Evolutionary conservation across 2,113 vertebrate genomes (phyloP).

Genomic region (Corythornis cristatus): DNA sequence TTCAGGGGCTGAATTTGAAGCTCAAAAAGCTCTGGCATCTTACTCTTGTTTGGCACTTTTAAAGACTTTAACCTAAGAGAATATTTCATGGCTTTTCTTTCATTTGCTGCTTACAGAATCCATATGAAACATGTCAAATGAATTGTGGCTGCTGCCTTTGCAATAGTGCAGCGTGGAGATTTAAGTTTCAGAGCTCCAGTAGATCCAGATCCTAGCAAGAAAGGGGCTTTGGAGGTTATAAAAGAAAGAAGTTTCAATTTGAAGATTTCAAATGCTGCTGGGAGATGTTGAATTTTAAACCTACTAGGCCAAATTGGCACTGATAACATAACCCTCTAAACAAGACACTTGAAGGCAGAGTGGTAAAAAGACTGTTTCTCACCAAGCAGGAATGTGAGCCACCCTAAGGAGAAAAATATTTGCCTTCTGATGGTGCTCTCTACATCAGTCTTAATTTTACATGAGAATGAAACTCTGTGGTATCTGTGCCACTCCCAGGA

Average conservation of each 20-base stretch:
- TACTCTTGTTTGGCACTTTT: not conserved
- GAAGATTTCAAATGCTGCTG: not conserved
- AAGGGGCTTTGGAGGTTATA: constrained; percentile 5
- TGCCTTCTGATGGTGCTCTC: not conserved
- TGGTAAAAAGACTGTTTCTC: not conserved
- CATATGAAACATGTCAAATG: not conserved
- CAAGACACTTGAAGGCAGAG: not conserved
- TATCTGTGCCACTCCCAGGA: constrained; percentile 21
- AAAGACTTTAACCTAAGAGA: not conserved
- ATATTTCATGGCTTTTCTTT: not conserved
- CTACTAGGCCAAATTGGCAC: not conserved
- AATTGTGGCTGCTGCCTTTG: not conserved
- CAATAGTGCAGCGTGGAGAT: not conserved
- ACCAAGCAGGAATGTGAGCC: constrained; percentile 1
- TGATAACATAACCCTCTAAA: not conserved
- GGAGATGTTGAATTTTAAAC: not conserved
- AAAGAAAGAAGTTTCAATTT: not conserved
- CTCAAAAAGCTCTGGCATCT: not conserved
- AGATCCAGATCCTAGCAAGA: not conserved
- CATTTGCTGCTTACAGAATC: not conserved
- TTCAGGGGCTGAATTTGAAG: not conserved
- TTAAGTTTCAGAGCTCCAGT: not conserved
- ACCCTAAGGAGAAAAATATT: not conserved
- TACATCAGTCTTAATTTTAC: not conserved
- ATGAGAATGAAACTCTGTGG: not conserved